A percentile compares a stretch with the other conserved stretches of the same genome.
Evolutionary conservation across 2,113 vertebrate genomes (phyloP).

Genomic region (Neolamprologus tretocephalus): DNA sequence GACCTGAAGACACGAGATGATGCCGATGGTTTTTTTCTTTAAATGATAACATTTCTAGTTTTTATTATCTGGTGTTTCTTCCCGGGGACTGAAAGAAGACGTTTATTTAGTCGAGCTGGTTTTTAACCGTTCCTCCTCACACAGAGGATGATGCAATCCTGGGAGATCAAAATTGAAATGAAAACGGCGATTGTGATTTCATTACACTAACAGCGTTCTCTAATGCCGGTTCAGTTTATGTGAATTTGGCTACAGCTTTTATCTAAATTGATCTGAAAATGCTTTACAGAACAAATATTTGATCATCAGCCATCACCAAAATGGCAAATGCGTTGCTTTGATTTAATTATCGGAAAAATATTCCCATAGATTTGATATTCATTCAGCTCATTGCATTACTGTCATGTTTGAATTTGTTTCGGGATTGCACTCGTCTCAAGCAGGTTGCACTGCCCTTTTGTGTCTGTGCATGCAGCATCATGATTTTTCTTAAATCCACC

Average conservation of each 20-base stretch:
- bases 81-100: not conserved
- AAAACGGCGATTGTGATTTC: not conserved
- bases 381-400: not conserved
- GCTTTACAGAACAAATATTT: not conserved
- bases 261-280: constrained; percentile 16
- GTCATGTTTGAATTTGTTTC: not conserved
- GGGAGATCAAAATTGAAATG: not conserved
- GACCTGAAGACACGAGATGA: not conserved
- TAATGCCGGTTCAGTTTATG: not conserved
- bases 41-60: not conserved
- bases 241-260: constrained; percentile 12
- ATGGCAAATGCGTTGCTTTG: not conserved
- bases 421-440: not conserved
- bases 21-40: not conserved
- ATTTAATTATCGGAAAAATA: not conserved
- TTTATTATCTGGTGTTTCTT: not conserved
- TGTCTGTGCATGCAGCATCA: not conserved
- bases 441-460: not conserved
- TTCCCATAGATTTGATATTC: not conserved
- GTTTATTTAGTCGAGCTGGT: not conserved
- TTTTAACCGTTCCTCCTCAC: not conserved
- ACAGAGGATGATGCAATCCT: not conserved
- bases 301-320: not conserved
- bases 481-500: not conserved
- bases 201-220: not conserved